These are phyloP conservation scores for Gobius niger DNA, from an alignment of 2,113 vertebrate genomes.

Conservation along the genomic window DNA sequence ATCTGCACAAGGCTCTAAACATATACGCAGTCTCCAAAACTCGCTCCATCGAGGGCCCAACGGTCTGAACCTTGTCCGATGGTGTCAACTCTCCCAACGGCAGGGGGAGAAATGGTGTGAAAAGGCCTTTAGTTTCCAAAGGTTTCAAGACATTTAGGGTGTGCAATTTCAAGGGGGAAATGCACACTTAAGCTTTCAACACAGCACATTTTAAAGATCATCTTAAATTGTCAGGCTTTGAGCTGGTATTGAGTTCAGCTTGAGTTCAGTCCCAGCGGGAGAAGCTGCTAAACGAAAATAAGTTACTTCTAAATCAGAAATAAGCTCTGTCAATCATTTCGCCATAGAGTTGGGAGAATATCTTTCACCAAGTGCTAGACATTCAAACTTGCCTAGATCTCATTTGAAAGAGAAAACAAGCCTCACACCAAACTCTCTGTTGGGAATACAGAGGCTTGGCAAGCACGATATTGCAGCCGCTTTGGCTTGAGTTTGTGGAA, in stretches of 20 bases:
- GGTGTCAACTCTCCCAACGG: no score
- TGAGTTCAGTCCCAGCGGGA: conserved; percentile 6
- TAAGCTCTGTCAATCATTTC: background rate
- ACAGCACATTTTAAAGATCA: background rate
- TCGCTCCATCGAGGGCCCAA: no score
- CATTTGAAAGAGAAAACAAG: conserved; percentile 5
- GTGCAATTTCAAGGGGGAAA: no score
- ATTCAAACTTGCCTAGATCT: conserved; percentile 8
- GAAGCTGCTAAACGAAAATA: conserved; percentile 2
- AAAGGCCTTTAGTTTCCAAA: no score
- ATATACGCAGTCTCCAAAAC: no score
- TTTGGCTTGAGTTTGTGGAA: conserved; percentile 2
- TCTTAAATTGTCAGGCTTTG: background rate
- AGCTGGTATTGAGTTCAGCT: conserved; percentile 16
- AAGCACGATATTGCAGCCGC: conserved; percentile 20
- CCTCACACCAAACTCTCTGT: conserved; percentile 20
- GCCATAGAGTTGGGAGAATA: background rate
- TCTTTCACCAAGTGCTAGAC: background rate
- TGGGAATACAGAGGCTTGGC: conserved; percentile 24
- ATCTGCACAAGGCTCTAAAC: no score
- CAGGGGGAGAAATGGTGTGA: no score
- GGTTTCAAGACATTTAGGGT: no score
- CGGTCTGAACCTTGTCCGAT: no score
- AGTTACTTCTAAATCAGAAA: conserved; percentile 13
- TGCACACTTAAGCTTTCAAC: no score